Conservation (phyloP, 2,888 invertebrate genomes). For the Dimorphilus gyrociliatus region DNA sequence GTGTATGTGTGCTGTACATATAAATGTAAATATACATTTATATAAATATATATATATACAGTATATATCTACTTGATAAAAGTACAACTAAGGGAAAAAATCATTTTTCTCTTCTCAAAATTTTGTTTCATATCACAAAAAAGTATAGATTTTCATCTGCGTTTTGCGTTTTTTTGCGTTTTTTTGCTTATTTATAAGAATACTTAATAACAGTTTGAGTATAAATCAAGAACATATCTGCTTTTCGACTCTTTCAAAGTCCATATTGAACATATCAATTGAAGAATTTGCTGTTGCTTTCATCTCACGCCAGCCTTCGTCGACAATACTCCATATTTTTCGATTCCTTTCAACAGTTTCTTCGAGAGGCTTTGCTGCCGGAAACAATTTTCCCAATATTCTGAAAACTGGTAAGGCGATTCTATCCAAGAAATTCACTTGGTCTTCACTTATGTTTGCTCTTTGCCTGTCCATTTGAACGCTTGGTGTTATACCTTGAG, state of each 20-base stretch:
- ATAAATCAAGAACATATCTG: no score
- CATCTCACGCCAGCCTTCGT: conserved; percentile 16
- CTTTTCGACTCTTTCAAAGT: conserved; percentile 6
- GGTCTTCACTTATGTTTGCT: conserved; percentile 62
- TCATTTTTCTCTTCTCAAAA: no score
- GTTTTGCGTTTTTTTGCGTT: no score
- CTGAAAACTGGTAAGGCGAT: conserved; percentile 45
- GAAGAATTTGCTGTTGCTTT: conserved; percentile 3
- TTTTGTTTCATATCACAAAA: no score
- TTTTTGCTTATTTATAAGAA: no score
- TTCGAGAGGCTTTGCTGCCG: conserved; percentile 15
- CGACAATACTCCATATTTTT: conserved; percentile 26
- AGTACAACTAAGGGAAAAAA: no score
- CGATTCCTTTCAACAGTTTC: conserved; percentile 25
- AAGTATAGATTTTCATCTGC: no score
- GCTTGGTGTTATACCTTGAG: conserved; percentile 53
- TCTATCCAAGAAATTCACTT: conserved; percentile 53
- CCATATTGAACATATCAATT: conserved; percentile 8
- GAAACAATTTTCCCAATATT: conserved; percentile 21
- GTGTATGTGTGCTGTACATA: no score
- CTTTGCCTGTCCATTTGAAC: conserved; percentile 66
- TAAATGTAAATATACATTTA: no score
- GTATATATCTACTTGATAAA: no score
- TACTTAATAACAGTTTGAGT: no score
- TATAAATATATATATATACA: no score